Conservation (phyloP, 2,888 invertebrate genomes). For the Bellardia pandia region DNA sequence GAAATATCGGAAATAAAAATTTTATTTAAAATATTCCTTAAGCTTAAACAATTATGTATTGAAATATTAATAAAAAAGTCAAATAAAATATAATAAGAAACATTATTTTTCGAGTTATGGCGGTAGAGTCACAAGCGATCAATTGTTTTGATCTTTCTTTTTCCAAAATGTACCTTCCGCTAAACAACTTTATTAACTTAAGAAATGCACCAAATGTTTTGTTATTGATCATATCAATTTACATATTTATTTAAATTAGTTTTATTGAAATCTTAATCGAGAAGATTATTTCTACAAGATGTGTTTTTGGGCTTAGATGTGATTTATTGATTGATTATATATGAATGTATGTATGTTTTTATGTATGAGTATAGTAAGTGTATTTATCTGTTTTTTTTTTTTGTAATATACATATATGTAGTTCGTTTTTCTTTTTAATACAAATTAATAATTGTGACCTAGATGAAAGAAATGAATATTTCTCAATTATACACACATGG, state of each 20-base stretch:
- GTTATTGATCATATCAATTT: conserved; percentile 34
- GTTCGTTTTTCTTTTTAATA: background rate
- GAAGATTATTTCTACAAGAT: conserved; percentile 32
- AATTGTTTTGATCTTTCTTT: too few species aligned
- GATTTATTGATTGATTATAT: conserved; percentile 26
- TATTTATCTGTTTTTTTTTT: conserved; percentile 16
- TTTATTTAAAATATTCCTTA: too few species aligned
- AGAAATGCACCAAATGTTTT: background rate
- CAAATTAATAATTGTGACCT: conserved; percentile 39
- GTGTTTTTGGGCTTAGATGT: conserved; percentile 37
- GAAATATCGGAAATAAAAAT: too few species aligned
- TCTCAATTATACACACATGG: background rate
- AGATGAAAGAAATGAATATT: background rate
- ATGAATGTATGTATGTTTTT: conserved; percentile 8
- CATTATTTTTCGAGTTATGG: too few species aligned
- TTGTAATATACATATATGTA: background rate
- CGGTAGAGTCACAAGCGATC: too few species aligned
- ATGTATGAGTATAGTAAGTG: conserved; percentile 18
- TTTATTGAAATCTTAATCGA: conserved; percentile 19
- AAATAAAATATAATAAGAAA: too few species aligned
- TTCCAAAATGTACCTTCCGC: background rate
- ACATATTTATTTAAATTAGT: conserved; percentile 24
- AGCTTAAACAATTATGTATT: too few species aligned
- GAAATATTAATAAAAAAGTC: too few species aligned
- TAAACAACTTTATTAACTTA: background rate